Conservation (phyloP, 2,113 vertebrate genomes). For the Benitochromis conjunctus region DNA sequence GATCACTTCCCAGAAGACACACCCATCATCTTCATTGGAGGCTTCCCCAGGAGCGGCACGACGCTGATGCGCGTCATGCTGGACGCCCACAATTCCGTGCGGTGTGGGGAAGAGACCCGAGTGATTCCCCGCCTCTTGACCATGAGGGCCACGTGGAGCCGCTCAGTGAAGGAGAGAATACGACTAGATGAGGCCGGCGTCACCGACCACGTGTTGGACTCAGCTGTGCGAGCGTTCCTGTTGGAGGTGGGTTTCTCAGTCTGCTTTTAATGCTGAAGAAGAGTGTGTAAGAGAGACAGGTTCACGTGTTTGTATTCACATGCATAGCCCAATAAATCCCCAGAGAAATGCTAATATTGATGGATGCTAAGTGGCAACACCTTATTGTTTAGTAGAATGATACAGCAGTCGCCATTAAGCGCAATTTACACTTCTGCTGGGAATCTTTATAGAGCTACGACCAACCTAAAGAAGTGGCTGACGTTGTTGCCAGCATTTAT, state of each 20-base stretch:
- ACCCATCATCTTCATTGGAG: constrained; percentile 91
- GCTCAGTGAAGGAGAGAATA: constrained; percentile 88
- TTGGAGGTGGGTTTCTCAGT: constrained; percentile 53
- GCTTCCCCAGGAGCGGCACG: constrained; percentile 89
- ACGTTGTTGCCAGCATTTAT: neutral
- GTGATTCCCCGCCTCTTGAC: constrained; percentile 89
- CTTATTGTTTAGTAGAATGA: neutral
- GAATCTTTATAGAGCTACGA: neutral
- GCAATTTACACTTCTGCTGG: neutral
- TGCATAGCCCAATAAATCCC: neutral
- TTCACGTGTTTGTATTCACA: neutral
- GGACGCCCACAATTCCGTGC: constrained; percentile 84
- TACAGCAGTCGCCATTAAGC: neutral
- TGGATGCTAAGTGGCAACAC: neutral
- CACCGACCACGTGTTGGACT: constrained; percentile 88
- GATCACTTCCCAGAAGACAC: constrained; percentile 80
- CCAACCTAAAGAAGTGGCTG: neutral
- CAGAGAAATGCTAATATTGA: neutral
- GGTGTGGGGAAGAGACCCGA: constrained; percentile 89
- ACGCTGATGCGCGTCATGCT: constrained; percentile 93
- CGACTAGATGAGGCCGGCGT: constrained; percentile 90
- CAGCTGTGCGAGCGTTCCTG: constrained; percentile 86
- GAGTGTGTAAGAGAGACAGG: neutral
- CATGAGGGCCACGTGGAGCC: constrained; percentile 90
- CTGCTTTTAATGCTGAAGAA: neutral